Conservation (phyloP, 64 coral and sea anemone genomes). For the Montipora efflorescens region DNA sequence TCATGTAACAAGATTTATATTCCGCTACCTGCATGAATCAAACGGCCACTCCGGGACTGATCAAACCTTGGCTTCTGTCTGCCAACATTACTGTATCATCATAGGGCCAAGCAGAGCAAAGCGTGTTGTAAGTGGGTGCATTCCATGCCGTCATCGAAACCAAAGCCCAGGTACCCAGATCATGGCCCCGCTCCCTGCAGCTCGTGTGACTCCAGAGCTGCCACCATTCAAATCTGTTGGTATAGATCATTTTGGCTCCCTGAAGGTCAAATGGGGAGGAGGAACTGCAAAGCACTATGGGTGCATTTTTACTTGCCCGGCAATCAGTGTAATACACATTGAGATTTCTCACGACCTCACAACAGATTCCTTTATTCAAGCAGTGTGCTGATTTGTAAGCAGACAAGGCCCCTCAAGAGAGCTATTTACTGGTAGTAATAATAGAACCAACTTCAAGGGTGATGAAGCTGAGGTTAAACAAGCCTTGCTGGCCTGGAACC, state of each 20-base stretch:
- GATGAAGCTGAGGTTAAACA: conserved; percentile 52
- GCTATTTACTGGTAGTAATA: conserved; percentile 47
- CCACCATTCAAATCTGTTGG: conserved; percentile 54
- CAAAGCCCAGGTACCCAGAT: conserved; percentile 44
- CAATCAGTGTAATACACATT: conserved; percentile 72
- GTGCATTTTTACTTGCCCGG: conserved; percentile 70
- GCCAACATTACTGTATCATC: conserved; percentile 48
- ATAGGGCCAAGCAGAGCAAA: conserved; percentile 48
- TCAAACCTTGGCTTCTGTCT: too few relatives aligned
- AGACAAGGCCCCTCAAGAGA: conserved; percentile 64
- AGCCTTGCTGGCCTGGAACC: conserved; percentile 5
- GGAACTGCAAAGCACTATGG: not conserved
- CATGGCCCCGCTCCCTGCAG: conserved; percentile 62
- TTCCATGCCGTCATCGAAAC: conserved; percentile 22
- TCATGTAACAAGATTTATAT: too few relatives aligned
- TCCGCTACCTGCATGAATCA: too few relatives aligned
- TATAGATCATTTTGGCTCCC: conserved; percentile 36
- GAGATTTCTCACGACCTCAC: conserved; percentile 59
- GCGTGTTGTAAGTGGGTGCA: not conserved
- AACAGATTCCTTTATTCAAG: conserved; percentile 74
- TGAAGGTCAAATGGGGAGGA: conserved; percentile 31
- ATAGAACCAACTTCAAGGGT: conserved; percentile 58
- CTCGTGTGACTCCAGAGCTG: conserved; percentile 40
- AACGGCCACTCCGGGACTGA: too few relatives aligned
- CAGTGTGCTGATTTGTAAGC: conserved; percentile 59